Conservation (phyloP, 2,113 vertebrate species). For the Hemiscyllium ocellatum region DNA sequence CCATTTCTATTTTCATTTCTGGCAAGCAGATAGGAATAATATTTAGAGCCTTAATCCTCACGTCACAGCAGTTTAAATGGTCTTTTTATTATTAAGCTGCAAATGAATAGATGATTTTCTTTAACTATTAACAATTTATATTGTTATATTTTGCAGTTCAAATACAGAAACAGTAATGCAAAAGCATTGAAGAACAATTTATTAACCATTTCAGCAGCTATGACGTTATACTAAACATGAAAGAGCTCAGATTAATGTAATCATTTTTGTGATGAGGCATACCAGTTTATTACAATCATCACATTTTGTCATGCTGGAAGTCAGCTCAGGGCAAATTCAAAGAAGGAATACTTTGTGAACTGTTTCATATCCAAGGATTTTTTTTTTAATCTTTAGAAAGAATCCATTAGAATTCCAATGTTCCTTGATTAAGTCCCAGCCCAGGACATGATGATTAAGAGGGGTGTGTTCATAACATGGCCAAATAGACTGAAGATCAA, state of each 20-base stretch:
- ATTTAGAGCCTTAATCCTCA: neutral
- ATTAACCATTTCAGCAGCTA: neutral
- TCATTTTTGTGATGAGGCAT: neutral
- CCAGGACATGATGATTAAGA: too few relatives aligned
- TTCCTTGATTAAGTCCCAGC: too few relatives aligned
- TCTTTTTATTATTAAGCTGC: neutral
- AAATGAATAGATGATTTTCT: neutral
- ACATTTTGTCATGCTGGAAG: neutral
- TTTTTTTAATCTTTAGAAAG: neutral
- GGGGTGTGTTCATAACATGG: too few relatives aligned
- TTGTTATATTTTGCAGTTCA: neutral
- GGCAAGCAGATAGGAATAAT: neutral
- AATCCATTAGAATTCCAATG: neutral
- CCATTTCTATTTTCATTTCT: constrained; percentile 31
- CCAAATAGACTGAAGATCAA: too few relatives aligned
- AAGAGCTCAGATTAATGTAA: neutral
- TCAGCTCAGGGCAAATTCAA: neutral
- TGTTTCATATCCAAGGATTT: neutral
- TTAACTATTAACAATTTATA: neutral
- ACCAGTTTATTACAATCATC: neutral
- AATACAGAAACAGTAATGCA: neutral
- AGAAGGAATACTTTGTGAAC: neutral
- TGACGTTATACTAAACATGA: neutral
- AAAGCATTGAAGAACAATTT: neutral
- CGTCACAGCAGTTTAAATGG: neutral